Conservation (phyloP, 2,888 invertebrate genomes). For the Torymus auratus region DNA sequence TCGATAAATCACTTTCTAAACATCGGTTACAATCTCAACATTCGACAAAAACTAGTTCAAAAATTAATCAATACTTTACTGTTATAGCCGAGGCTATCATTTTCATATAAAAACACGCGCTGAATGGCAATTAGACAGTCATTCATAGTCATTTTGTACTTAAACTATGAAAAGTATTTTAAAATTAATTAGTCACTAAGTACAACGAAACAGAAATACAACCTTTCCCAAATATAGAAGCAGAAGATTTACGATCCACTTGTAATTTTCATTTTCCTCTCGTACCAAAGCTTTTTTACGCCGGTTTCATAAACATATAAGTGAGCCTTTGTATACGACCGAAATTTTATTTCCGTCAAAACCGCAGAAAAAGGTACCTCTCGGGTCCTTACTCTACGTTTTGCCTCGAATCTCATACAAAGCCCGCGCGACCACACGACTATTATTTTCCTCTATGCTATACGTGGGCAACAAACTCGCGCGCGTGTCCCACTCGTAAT, state of each 20-base stretch:
- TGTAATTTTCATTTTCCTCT: too few species aligned
- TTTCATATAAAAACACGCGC: too few species aligned
- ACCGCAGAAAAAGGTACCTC: slow-evolving; percentile 35
- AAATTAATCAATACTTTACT: background rate
- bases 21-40: background rate
- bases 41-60: background rate
- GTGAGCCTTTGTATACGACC: background rate
- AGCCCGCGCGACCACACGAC: slow-evolving; percentile 30
- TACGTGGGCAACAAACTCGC: background rate
- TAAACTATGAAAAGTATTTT: too few species aligned
- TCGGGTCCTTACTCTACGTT: slow-evolving; percentile 7
- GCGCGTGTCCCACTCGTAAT: slow-evolving; percentile 18
- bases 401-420: slow-evolving; percentile 36
- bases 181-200: too few species aligned
- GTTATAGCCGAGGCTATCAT: too few species aligned
- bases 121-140: too few species aligned
- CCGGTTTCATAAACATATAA: too few species aligned
- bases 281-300: too few species aligned
- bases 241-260: too few species aligned
- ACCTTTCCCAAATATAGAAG: too few species aligned
- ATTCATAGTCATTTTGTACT: too few species aligned
- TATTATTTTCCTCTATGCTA: slow-evolving; percentile 34
- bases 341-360: slow-evolving; percentile 41
- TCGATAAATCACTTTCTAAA: slow-evolving; percentile 11
- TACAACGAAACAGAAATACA: too few species aligned